These are phyloP conservation scores for Tympanoctomys barrerae DNA, from an alignment of 2,797 vertebrate species.

Conservation along the genomic window DNA sequence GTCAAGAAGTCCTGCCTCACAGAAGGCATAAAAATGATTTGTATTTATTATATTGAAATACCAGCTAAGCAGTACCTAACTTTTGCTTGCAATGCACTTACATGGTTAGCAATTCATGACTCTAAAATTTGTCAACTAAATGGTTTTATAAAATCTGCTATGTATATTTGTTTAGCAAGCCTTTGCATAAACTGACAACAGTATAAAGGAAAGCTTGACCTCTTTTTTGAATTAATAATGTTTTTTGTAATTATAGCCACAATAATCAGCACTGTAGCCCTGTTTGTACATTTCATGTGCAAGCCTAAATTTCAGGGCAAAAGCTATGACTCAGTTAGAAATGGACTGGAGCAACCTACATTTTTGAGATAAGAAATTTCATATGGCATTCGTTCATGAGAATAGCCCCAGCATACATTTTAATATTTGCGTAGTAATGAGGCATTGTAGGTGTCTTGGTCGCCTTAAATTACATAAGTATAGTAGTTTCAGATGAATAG, in stretches of 20 bases:
- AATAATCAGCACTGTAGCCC: background rate
- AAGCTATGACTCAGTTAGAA: background rate
- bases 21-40: conserved; percentile 64
- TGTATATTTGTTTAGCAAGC: conserved; percentile 54
- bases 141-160: conserved; percentile 30
- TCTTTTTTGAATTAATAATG: background rate
- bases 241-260: conserved; percentile 27
- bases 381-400: background rate
- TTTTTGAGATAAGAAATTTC: conserved; percentile 34
- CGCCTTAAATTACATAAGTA: background rate
- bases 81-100: conserved; percentile 73
- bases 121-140: conserved; percentile 65
- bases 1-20: conserved; percentile 2
- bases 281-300: background rate
- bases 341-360: background rate
- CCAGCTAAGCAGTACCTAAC: conserved; percentile 33
- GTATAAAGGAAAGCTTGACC: conserved; percentile 1
- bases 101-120: conserved; percentile 29
- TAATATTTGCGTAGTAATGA: background rate
- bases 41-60: conserved; percentile 59
- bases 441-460: background rate
- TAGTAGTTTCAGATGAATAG: background rate
- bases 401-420: background rate
- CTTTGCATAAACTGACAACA: conserved; percentile 19
- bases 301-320: background rate